A percentile compares a stretch with the other conserved stretches of the same genome.
These are phyloP conservation scores for Caenorhabditis zanzibari DNA, from an alignment of 2,888 invertebrate genomes.

Conservation along the genomic window DNA sequence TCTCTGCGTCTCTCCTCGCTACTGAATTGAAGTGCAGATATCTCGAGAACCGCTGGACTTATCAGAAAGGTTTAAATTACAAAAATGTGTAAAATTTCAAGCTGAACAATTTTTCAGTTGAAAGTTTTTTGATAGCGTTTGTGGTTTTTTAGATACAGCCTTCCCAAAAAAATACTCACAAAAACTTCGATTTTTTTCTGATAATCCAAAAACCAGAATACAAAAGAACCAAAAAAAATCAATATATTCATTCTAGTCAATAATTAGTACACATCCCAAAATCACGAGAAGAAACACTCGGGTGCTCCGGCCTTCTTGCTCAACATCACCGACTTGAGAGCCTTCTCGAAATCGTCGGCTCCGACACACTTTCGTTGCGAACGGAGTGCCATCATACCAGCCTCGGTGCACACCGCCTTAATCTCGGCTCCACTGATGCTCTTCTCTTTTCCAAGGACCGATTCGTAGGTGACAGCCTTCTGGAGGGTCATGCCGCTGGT, in stretches of 20 bases:
- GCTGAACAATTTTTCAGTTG: no score
- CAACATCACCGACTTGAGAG: slow-evolving; percentile 68
- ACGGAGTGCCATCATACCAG: slow-evolving; percentile 77
- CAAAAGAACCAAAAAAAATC: no score
- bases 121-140: no score
- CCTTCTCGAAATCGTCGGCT: slow-evolving; percentile 68
- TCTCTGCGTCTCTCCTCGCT: no score
- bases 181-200: no score
- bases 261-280: neutral
- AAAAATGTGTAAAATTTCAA: no score
- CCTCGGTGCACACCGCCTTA: slow-evolving; percentile 76
- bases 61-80: no score
- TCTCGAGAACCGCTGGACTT: no score
- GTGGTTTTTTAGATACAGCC: no score
- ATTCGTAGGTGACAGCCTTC: slow-evolving; percentile 72
- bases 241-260: neutral
- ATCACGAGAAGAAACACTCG: slow-evolving; percentile 68
- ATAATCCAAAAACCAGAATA: no score
- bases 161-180: no score
- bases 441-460: slow-evolving; percentile 72
- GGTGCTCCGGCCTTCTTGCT: slow-evolving; percentile 71
- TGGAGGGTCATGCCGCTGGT: slow-evolving; percentile 72
- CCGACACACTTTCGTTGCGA: slow-evolving; percentile 73
- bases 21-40: no score
- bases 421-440: slow-evolving; percentile 77